Evolutionary conservation across 1,140 invertebrate genomes (phyloP).

Genomic region (Nixonia krombeini): DNA sequence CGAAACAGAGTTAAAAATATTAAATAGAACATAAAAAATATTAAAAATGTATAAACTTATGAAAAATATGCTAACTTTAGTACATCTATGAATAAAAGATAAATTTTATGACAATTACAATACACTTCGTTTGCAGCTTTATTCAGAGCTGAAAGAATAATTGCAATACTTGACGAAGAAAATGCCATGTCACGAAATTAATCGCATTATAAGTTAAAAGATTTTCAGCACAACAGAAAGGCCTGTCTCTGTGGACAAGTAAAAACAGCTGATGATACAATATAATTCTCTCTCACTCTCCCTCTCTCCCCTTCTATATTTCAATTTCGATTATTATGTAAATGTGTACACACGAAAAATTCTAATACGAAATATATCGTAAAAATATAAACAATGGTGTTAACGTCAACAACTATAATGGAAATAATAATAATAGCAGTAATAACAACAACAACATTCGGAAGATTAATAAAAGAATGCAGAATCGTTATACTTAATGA

Average conservation of each 20-base stretch:
- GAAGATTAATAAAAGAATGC: neutral
- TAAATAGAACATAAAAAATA: too few species aligned
- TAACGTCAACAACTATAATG: neutral
- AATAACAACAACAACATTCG: neutral
- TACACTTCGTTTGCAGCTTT: too few species aligned
- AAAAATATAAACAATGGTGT: neutral
- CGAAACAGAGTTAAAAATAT: too few species aligned
- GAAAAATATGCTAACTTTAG: too few species aligned
- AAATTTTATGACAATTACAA: too few species aligned
- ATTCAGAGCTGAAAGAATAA: conserved; percentile 1
- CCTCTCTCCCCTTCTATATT: neutral
- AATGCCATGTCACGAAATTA: too few species aligned
- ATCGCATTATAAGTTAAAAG: neutral
- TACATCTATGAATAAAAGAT: too few species aligned
- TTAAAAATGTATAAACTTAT: too few species aligned
- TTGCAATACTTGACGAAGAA: neutral
- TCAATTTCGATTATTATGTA: neutral
- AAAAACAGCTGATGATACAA: neutral
- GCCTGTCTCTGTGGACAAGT: neutral
- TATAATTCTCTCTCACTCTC: neutral
- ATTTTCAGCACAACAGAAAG: neutral
- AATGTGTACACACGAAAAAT: neutral
- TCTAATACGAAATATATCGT: neutral
- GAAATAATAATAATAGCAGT: neutral
- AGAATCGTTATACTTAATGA: neutral